These are phyloP conservation scores for Leptocoma aspasia DNA, from an alignment of 2,113 vertebrate species.

Conservation along the genomic window DNA sequence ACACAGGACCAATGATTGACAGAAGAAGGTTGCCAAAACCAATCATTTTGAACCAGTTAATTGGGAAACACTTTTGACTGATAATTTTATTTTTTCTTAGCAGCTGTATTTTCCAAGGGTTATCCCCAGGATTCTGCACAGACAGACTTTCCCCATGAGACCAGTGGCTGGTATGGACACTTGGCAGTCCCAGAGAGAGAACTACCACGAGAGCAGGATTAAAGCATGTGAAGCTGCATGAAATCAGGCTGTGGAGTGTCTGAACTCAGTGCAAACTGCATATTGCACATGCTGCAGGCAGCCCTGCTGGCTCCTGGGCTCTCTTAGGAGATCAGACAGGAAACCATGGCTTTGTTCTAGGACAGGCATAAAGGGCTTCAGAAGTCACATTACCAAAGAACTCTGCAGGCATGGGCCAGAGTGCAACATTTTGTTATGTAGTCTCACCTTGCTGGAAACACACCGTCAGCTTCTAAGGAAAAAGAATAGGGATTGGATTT, in stretches of 20 bases:
- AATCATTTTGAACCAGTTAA: neutral
- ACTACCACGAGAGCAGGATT: neutral
- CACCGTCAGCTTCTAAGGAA: neutral
- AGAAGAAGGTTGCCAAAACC: neutral
- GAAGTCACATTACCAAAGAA: slow-evolving; percentile 19
- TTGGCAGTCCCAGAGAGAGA: neutral
- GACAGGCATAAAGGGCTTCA: neutral
- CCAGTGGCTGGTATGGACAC: neutral
- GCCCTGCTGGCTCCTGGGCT: neutral
- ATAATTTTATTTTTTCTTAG: neutral
- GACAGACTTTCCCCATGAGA: neutral
- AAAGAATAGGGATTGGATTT: neutral
- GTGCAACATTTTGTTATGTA: slow-evolving; percentile 30
- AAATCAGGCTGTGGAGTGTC: neutral
- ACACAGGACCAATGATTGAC: neutral
- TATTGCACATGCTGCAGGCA: neutral
- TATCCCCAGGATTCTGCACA: neutral
- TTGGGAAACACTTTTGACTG: neutral
- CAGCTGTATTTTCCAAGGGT: neutral
- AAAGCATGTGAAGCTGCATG: neutral
- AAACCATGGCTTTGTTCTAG: neutral
- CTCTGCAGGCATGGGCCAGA: slow-evolving; percentile 8
- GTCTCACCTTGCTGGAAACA: slow-evolving; percentile 7
- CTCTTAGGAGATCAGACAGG: slow-evolving; percentile 10
- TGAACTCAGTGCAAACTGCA: neutral